A percentile compares a stretch with the other conserved stretches of the same genome.
These are phyloP conservation scores for Neoseiulus cucumeris DNA, from an alignment of 1,140 invertebrate genomes.

Conservation along the genomic window DNA sequence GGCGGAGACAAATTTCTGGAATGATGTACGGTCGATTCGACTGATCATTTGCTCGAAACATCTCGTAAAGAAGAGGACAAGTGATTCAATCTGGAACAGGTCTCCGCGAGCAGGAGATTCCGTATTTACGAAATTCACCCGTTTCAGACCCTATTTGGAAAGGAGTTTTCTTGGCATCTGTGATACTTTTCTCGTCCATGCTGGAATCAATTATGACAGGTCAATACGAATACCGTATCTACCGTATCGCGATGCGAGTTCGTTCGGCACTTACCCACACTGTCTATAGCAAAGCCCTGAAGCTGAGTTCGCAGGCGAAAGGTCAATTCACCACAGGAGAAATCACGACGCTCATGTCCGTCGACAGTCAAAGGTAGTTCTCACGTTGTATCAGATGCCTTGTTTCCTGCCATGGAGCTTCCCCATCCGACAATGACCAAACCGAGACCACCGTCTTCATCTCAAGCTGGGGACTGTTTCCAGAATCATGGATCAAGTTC, in stretches of 20 bases:
- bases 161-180: slow-evolving; percentile 33
- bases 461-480: not conserved
- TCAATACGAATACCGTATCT: slow-evolving; percentile 77
- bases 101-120: too few relatives aligned
- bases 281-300: slow-evolving; percentile 60
- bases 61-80: too few relatives aligned
- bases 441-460: too few relatives aligned
- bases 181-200: slow-evolving; percentile 52
- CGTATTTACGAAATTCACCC: too few relatives aligned
- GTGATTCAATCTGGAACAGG: too few relatives aligned
- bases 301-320: slow-evolving; percentile 24
- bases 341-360: slow-evolving; percentile 81
- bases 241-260: slow-evolving; percentile 69
- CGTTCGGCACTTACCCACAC: slow-evolving; percentile 74
- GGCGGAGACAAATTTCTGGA: too few relatives aligned
- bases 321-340: slow-evolving; percentile 60
- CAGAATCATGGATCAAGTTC: slow-evolving; percentile 57
- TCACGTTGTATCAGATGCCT: too few relatives aligned
- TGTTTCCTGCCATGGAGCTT: too few relatives aligned
- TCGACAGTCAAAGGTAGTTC: slow-evolving; percentile 48
- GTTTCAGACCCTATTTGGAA: slow-evolving; percentile 33
- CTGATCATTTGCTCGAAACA: too few relatives aligned
- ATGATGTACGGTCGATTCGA: too few relatives aligned
- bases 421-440: too few relatives aligned
- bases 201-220: slow-evolving; percentile 67